Base-by-base conservation (phyloP, 2,797 vertebrate species). In the Cetoscarus ocellatus region DNA sequence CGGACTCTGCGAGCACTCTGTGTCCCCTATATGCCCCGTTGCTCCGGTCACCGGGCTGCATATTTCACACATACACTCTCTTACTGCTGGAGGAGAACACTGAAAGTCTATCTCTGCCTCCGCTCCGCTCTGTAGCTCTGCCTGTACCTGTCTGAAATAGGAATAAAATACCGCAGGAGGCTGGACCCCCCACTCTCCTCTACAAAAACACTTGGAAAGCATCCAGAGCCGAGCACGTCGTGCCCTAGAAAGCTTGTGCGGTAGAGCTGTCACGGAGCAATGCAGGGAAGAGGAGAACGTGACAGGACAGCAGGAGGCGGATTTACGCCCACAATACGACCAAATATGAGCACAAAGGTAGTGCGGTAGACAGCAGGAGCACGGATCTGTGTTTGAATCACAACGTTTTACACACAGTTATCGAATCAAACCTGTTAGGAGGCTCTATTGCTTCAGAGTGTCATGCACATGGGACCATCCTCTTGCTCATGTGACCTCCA, bases 191-290 rank as follows among this genome's bases (percentile, higher is more conserved):
- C 67, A 19, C 75, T 83, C 78, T 74, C 56, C 73, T 73, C 61
- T 66, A 82, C 68, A 73, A 80, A 84, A 85, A 78, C 50, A 38
- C 51, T 88, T 91, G 90, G 86, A 91, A 82, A 79, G 77, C 61
- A 80, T 83, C 86, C 87, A 90, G 83, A 74, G 70, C 56, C 34
- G 70, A 85, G 70, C 19, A 65, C 83, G 80, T 76, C 65, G 36
- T 86, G 89, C 76, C 87, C 87, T 80, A 89, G 84, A 93, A 92
- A 92, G 83, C 80, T 71, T 81, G 79, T 84, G 91, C 89, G 81
- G 89, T 85, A 84, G 77, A 87, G 82, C 86, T 89, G 89, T 91
- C 90, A 90, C 81, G 77, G 87, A 90, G 88, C 85, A 81, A 83
- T 90, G 89, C 87, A 82, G 87, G 67, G 75, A 75, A 70, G 79